Percentiles rank a stretch among this genome's conserved stretches.
Evolutionary conservation across 92 coral and sea anemone genomes (phyloP).

Genomic region (Phenganax marumi): DNA sequence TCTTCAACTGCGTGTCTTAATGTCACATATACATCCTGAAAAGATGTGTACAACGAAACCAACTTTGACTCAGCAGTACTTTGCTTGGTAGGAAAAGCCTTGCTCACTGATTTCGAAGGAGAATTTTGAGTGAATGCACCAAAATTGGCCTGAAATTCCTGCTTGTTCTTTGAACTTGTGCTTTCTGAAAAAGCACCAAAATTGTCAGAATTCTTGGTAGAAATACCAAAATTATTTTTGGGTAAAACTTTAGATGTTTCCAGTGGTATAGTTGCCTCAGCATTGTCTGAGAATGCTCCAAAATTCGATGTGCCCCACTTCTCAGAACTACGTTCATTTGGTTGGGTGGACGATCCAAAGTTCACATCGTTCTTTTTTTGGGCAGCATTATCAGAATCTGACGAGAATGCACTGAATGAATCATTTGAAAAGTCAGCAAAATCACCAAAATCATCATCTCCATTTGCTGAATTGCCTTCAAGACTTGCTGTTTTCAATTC

Average conservation of each 20-base stretch:
- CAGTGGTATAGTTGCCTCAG: slow-evolving; percentile 14
- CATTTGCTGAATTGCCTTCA: background rate
- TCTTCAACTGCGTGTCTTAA: slow-evolving; percentile 5
- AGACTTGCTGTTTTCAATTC: background rate
- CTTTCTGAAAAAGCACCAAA: slow-evolving; percentile 34
- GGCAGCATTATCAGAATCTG: background rate
- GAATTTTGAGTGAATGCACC: slow-evolving; percentile 9
- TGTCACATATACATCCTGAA: slow-evolving; percentile 17
- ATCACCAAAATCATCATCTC: slow-evolving; percentile 45
- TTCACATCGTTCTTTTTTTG: slow-evolving; percentile 15
- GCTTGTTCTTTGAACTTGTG: background rate
- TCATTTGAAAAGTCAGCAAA: slow-evolving; percentile 44
- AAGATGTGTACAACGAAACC: background rate
- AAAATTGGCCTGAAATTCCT: slow-evolving; percentile 6
- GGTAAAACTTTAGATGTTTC: background rate
- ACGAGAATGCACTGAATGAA: slow-evolving; percentile 23
- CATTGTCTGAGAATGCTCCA: background rate
- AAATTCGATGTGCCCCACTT: background rate
- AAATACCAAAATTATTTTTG: background rate
- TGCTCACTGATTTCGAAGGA: background rate
- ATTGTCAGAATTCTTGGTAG: background rate
- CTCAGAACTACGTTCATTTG: background rate
- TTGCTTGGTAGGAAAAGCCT: background rate
- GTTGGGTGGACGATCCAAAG: slow-evolving; percentile 25
- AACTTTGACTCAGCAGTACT: background rate